Percentiles rank a stretch among this genome's conserved stretches.
These are phyloP conservation scores for Paratilapia polleni DNA, from an alignment of 2,113 vertebrate genomes.

Conservation along the genomic window DNA sequence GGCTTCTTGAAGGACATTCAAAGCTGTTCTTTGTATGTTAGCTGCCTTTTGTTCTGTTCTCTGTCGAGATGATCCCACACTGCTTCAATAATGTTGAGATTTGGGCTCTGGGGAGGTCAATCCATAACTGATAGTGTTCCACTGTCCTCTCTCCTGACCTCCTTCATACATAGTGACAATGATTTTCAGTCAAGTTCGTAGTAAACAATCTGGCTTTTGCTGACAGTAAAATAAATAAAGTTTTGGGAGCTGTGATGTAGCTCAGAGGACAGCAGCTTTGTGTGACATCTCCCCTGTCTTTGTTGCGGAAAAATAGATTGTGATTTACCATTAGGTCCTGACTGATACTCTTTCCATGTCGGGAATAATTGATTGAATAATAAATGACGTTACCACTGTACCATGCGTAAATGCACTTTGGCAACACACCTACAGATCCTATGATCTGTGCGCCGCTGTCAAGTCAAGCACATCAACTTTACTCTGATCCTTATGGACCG, in stretches of 20 bases:
- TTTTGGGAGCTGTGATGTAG: too few relatives aligned
- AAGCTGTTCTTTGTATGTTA: too few relatives aligned
- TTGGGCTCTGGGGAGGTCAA: not conserved
- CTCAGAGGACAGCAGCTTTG: too few relatives aligned
- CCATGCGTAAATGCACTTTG: not conserved
- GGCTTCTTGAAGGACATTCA: not conserved
- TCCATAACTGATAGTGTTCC: not conserved
- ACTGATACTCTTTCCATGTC: not conserved
- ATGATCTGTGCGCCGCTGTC: not conserved
- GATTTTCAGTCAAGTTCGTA: too few relatives aligned
- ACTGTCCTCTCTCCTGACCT: too few relatives aligned
- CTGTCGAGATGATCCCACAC: not conserved
- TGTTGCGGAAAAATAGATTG: not conserved
- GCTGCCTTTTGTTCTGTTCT: not conserved
- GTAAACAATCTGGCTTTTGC: too few relatives aligned
- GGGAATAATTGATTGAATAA: constrained; percentile 2
- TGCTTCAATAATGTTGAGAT: too few relatives aligned
- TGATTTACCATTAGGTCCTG: not conserved
- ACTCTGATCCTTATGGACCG: not conserved
- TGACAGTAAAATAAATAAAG: too few relatives aligned
- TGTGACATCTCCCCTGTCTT: not conserved
- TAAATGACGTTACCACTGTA: not conserved
- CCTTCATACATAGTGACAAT: too few relatives aligned
- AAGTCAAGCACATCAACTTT: not conserved
- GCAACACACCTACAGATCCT: not conserved